Percentiles rank a stretch among this genome's conserved stretches.
phyloP scores from a whole-genome alignment of 1,140 invertebrate genomes.

The Pogonomyrmex barbatus region DNA sequence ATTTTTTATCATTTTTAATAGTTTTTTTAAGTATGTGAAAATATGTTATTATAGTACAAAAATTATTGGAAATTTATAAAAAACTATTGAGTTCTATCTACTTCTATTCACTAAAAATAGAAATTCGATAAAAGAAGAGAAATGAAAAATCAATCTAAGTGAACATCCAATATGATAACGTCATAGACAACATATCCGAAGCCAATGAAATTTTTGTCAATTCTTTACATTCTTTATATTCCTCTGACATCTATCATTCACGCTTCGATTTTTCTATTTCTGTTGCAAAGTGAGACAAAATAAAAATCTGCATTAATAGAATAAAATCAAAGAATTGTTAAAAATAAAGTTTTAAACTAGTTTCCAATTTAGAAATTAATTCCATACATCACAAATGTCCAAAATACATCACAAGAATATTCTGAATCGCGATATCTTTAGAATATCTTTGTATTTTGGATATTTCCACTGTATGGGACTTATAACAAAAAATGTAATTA shows the following conservation, averaged over 20 bases:
- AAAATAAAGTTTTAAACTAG: not conserved
- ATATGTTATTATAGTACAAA: not conserved
- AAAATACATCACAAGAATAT: no score
- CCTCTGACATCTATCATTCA: not conserved
- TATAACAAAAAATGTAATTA: not conserved
- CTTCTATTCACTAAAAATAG: not conserved
- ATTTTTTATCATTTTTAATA: not conserved
- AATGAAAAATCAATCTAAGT: constrained; percentile 19
- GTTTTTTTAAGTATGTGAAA: not conserved
- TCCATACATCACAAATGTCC: no score
- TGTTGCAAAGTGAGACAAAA: not conserved
- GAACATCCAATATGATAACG: constrained; percentile 8
- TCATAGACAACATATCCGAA: not conserved
- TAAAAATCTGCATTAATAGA: not conserved
- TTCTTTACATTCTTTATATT: not conserved
- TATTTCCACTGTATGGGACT: not conserved
- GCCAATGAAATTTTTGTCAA: constrained; percentile 31
- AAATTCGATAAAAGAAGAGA: not conserved
- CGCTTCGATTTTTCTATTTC: not conserved
- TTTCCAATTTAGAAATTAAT: not conserved
- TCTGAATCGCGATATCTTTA: no score
- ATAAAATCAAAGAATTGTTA: not conserved
- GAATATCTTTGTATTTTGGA: no score
- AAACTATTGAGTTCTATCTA: not conserved
- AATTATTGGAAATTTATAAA: not conserved